Conservation (phyloP, 2,888 invertebrate species). For the Drosophila colorata region DNA sequence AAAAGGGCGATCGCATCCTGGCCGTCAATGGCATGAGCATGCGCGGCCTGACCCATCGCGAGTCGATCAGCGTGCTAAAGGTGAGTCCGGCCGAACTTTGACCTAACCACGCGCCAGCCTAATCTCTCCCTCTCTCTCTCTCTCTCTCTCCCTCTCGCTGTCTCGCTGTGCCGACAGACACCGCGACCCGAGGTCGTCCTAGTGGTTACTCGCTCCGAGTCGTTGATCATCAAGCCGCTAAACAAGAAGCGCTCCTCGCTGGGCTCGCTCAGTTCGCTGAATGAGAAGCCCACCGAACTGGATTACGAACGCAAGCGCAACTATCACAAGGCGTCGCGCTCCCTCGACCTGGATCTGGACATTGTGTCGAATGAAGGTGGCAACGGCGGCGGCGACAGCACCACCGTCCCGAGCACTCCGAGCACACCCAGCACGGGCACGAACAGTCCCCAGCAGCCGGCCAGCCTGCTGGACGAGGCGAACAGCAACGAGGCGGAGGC, state of each 20-base stretch:
- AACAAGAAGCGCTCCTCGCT: constrained; percentile 85
- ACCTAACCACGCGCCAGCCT: too few relatives aligned
- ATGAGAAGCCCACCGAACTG: constrained; percentile 83
- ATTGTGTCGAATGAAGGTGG: constrained; percentile 83
- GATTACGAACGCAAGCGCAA: constrained; percentile 84
- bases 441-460: constrained; percentile 74
- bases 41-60: constrained; percentile 93
- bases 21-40: constrained; percentile 95
- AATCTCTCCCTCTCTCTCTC: not conserved
- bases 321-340: constrained; percentile 85
- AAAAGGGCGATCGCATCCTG: constrained; percentile 94
- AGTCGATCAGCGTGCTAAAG: constrained; percentile 95
- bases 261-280: constrained; percentile 84
- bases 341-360: constrained; percentile 84
- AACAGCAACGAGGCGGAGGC: constrained; percentile 65
- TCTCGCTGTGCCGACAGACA: constrained; percentile 87
- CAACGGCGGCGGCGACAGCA: constrained; percentile 20
- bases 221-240: constrained; percentile 82
- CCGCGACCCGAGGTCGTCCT: constrained; percentile 92
- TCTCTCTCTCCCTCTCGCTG: not conserved
- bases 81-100: too few relatives aligned
- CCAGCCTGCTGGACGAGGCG: constrained; percentile 60
- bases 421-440: constrained; percentile 72
- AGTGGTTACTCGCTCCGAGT: constrained; percentile 89
- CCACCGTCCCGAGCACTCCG: constrained; percentile 54